A percentile compares a stretch with the other conserved stretches of the same genome.
Evolutionary conservation across 1,140 invertebrate genomes (phyloP).

Genomic region (Saxidomus purpurata): DNA sequence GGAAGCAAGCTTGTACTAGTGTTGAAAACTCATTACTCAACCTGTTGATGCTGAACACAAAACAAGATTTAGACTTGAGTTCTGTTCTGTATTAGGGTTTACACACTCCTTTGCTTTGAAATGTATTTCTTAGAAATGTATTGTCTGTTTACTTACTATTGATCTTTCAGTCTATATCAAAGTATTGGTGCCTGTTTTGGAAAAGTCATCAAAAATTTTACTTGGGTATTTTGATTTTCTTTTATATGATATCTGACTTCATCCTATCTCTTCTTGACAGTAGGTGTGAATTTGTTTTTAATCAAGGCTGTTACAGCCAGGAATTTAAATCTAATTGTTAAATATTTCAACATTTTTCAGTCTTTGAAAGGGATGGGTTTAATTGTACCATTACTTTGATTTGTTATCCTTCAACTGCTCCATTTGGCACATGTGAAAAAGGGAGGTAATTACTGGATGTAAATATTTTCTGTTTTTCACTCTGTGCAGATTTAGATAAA

Average conservation of each 20-base stretch:
- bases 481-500: slow-evolving; percentile 14
- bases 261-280: no score
- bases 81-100: background rate
- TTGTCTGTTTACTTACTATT: slow-evolving; percentile 26
- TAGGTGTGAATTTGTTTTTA: no score
- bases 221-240: no score
- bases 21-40: background rate
- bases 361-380: no score
- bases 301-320: no score
- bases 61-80: background rate
- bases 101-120: slow-evolving; percentile 4
- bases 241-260: no score
- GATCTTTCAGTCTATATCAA: background rate
- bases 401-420: background rate
- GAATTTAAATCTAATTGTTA: no score
- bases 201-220: no score
- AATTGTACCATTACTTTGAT: slow-evolving; percentile 21
- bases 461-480: background rate
- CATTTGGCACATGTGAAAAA: background rate
- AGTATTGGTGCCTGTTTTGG: slow-evolving; percentile 30
- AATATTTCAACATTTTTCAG: no score
- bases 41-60: no score
- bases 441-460: background rate
- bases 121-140: slow-evolving; percentile 19
- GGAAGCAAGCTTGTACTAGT: slow-evolving; percentile 11